Evolutionary conservation across 2,797 vertebrate genomes (phyloP).

Genomic region (Craterocephalus amniculus): DNA sequence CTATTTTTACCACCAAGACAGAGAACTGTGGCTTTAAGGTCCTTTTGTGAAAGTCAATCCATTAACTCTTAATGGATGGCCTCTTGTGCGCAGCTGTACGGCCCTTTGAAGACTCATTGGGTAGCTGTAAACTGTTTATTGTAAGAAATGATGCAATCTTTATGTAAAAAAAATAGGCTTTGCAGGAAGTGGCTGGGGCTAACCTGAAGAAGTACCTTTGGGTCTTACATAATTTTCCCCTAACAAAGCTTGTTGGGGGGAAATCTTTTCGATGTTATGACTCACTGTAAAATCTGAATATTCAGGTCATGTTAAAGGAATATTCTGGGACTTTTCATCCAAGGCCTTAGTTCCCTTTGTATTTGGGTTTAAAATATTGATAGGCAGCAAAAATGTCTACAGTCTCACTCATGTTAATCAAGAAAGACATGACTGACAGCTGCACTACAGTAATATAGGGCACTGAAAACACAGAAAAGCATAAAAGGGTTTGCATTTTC

Average conservation of each 20-base stretch:
- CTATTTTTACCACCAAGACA: conserved; percentile 84
- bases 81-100: conserved; percentile 69
- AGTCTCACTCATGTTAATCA: background rate
- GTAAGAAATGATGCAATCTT: conserved; percentile 42
- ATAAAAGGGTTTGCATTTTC: background rate
- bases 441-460: background rate
- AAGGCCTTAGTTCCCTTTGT: background rate
- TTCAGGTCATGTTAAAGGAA: conserved; percentile 3
- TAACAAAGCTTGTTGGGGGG: conserved; percentile 2
- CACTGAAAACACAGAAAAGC: background rate
- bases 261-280: conserved; percentile 11
- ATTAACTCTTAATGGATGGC: conserved; percentile 84
- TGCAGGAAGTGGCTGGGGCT: conserved; percentile 50
- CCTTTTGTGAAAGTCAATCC: conserved; percentile 85
- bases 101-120: conserved; percentile 57
- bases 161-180: conserved; percentile 43
- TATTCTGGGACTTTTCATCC: background rate
- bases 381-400: background rate
- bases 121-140: conserved; percentile 60
- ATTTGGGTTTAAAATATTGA: background rate
- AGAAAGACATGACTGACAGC: background rate
- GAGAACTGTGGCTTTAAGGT: conserved; percentile 84
- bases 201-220: conserved; percentile 58
- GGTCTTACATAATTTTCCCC: conserved; percentile 53
- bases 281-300: conserved; percentile 18